These are phyloP conservation scores for Melipona quadrifasciata DNA, from an alignment of 1,140 invertebrate species.

Conservation along the genomic window DNA sequence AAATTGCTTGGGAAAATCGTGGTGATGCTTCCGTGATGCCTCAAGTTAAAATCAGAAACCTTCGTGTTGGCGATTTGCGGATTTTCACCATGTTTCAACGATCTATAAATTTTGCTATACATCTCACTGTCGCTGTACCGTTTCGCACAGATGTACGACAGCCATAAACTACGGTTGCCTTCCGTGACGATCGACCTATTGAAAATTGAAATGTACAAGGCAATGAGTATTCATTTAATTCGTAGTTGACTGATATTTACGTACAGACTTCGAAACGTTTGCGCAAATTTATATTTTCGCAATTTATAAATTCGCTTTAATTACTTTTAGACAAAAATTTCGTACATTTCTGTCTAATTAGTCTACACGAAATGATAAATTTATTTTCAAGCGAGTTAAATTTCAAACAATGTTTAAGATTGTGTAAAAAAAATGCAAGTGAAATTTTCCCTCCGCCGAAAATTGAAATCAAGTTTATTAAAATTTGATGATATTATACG, in stretches of 20 bases:
- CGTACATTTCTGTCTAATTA: neutral
- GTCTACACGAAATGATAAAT: neutral
- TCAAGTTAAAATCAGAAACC: neutral
- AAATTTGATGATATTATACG: too few relatives aligned
- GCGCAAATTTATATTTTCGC: neutral
- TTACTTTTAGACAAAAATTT: neutral
- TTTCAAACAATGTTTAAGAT: neutral
- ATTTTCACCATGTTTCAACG: neutral
- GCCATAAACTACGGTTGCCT: constrained; percentile 2
- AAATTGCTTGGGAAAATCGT: constrained; percentile 35
- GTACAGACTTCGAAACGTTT: neutral
- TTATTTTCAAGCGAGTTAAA: too few relatives aligned
- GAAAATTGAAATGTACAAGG: neutral
- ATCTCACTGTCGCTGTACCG: constrained; percentile 52
- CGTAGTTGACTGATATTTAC: neutral
- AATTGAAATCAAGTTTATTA: neutral
- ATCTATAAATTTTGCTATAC: constrained; percentile 23
- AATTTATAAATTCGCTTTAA: neutral
- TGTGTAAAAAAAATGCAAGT: neutral
- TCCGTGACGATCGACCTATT: constrained; percentile 30
- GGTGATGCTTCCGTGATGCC: constrained; percentile 25
- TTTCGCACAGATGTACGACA: constrained; percentile 10
- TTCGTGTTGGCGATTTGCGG: neutral
- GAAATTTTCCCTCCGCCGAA: too few relatives aligned
- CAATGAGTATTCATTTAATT: neutral